These are phyloP conservation scores for Enteromius mattozi DNA, from an alignment of 2,797 vertebrate genomes.

Conservation along the genomic window DNA sequence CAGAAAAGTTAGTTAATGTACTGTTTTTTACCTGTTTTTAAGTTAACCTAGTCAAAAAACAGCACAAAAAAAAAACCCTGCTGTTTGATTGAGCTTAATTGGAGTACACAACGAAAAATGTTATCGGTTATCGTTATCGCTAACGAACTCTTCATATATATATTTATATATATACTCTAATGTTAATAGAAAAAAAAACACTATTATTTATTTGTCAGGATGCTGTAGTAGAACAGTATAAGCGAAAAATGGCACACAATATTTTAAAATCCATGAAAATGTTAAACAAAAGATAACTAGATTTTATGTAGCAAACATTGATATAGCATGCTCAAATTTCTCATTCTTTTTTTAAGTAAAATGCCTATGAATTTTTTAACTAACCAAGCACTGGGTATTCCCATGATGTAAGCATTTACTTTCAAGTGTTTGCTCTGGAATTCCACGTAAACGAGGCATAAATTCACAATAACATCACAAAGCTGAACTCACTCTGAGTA, in stretches of 20 bases:
- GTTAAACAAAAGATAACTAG: neutral
- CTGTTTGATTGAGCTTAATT: too few relatives aligned
- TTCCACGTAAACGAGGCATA: conserved; percentile 1
- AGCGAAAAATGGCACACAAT: neutral
- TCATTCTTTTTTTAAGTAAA: neutral
- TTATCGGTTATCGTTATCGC: too few relatives aligned
- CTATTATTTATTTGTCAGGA: neutral
- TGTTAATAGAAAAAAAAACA: neutral
- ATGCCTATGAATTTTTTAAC: neutral
- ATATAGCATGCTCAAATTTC: neutral
- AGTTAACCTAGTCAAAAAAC: too few relatives aligned
- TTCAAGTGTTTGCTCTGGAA: conserved; percentile 20
- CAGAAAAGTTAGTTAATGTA: too few relatives aligned
- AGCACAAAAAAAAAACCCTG: too few relatives aligned
- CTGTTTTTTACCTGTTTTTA: too few relatives aligned
- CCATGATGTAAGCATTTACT: neutral
- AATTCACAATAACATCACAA: conserved; percentile 10
- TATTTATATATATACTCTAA: too few relatives aligned
- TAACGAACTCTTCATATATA: too few relatives aligned
- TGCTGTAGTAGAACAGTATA: neutral
- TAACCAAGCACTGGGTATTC: neutral
- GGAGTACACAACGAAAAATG: too few relatives aligned
- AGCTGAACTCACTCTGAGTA: conserved; percentile 2
- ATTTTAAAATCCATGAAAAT: neutral
- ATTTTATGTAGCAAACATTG: neutral